A percentile compares a stretch with the other conserved stretches of the same genome.
phyloP scores from a whole-genome alignment of 2,888 invertebrate species.

The Meteorus colon region DNA sequence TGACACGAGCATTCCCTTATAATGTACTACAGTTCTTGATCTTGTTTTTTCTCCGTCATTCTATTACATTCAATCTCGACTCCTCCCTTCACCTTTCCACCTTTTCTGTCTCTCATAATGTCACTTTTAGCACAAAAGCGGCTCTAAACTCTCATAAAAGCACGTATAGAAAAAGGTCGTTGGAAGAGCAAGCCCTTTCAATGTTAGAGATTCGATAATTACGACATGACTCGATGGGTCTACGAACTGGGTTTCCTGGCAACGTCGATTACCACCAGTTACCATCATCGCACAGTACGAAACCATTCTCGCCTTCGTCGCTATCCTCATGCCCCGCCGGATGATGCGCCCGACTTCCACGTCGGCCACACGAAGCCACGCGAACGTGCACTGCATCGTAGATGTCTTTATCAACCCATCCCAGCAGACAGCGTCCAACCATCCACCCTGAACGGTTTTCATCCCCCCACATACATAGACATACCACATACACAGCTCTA shows the following conservation, averaged over 20 bases:
- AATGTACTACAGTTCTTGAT: too few relatives aligned
- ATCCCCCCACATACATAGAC: slow-evolving; percentile 1
- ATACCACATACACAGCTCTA: neutral
- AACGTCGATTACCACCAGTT: slow-evolving; percentile 33
- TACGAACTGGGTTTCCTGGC: slow-evolving; percentile 34
- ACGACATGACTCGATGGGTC: slow-evolving; percentile 37
- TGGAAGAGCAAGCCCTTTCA: slow-evolving; percentile 39
- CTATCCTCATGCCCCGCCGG: slow-evolving; percentile 27
- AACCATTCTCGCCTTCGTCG: slow-evolving; percentile 42
- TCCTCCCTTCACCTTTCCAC: too few relatives aligned
- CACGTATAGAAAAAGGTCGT: slow-evolving; percentile 6
- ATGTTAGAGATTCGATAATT: slow-evolving; percentile 49
- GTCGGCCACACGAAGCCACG: slow-evolving; percentile 44
- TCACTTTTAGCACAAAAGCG: neutral
- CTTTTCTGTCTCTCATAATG: neutral
- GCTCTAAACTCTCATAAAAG: slow-evolving; percentile 27
- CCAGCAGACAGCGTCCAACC: slow-evolving; percentile 30
- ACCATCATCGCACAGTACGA: slow-evolving; percentile 33
- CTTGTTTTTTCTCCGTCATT: too few relatives aligned
- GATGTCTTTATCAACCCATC: slow-evolving; percentile 4
- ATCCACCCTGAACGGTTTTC: slow-evolving; percentile 14
- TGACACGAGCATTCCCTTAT: too few relatives aligned
- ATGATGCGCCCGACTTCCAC: slow-evolving; percentile 33
- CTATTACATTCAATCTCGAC: too few relatives aligned
- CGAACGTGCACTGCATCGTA: slow-evolving; percentile 48